Evolutionary conservation across 2,888 invertebrate genomes (phyloP), one percentile per base, ranked within the genome.

Genomic region (Strigamia transsilvanica): DNA sequence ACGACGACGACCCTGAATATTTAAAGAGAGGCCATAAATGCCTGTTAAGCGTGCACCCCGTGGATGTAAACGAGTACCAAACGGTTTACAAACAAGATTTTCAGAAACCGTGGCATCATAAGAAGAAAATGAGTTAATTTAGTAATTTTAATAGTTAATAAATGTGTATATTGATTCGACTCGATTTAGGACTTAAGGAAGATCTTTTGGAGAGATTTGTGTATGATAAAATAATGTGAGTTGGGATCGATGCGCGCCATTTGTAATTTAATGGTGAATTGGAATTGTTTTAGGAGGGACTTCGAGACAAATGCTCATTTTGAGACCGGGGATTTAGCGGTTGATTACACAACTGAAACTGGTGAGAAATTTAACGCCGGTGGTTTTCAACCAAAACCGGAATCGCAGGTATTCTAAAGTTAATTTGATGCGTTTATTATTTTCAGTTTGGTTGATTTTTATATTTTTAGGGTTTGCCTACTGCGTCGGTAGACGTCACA

Each of bases 1-100:
- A 73, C 27, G 73, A 73, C 73, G 3, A 73, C 2, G 73, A 73
- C 13, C 32, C 73, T 9, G 27, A 73, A 27, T 32, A 15, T 12
- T 13, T 73, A 73, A 73, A 73, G 23, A 32, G 27, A n/a, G 73
- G 73, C 4, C 73, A 73, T 27, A 73, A 73, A 73, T 73, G 73
- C 27, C 7, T 73, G 5, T 32, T 73, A 4, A 73, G 27, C 7
- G 10, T 32, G 5, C 4, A 73, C 0, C 73, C 73, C 12, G 4
- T 6, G 27, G n/a, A 23, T 12, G 1, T 73, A 32, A 1, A 27
- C 2, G 15, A 73, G 1, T 32, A 27, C 32, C 56, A 21, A 21
- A 18, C 56, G 7, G 21, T 18, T 56, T 56, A 56, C n/a, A 2
- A 9, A 18, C 4, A n/a, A 18, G 56, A 56, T 18, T 73, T 13